Percentiles rank a stretch among this genome's conserved stretches.
phyloP scores from a whole-genome alignment of 2,797 vertebrate genomes.

The Thripadectes ignobilis region DNA sequence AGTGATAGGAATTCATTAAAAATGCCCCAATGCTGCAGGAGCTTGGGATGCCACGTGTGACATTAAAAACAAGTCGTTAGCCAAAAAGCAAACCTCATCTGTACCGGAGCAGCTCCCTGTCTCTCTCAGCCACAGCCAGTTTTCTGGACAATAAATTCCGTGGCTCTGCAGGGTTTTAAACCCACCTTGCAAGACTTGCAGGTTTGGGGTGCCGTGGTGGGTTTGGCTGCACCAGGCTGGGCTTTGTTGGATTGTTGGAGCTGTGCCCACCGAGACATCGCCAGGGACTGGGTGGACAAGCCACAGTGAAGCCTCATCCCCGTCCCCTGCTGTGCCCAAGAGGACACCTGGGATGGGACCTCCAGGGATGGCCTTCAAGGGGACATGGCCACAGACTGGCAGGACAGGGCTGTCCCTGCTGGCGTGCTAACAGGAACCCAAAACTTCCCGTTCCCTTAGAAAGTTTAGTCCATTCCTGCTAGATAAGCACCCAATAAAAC shows the following conservation, averaged over 20 bases:
- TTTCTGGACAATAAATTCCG: accelerated
- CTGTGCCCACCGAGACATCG: no score
- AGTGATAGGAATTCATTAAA: constrained; percentile 35
- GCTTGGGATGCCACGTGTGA: neutral
- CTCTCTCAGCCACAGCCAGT: neutral
- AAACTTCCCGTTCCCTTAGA: neutral
- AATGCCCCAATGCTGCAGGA: neutral
- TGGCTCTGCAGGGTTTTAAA: accelerated
- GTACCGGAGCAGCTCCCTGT: neutral
- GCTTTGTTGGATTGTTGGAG: neutral
- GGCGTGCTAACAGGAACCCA: neutral
- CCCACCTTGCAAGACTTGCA: neutral
- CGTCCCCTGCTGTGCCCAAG: neutral
- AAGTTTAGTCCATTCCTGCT: neutral
- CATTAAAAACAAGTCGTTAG: constrained; percentile 1
- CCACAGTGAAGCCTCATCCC: no score
- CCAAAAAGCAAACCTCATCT: neutral
- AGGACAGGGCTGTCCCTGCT: no score
- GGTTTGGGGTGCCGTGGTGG: accelerated
- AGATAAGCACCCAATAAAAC: neutral
- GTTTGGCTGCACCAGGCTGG: neutral
- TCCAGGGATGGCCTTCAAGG: neutral
- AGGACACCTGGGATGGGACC: neutral
- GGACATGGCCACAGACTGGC: accelerated
- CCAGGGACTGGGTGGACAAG: accelerated